phyloP scores from a whole-genome alignment of 2,797 vertebrate genomes.

The Strix occidentalis region DNA sequence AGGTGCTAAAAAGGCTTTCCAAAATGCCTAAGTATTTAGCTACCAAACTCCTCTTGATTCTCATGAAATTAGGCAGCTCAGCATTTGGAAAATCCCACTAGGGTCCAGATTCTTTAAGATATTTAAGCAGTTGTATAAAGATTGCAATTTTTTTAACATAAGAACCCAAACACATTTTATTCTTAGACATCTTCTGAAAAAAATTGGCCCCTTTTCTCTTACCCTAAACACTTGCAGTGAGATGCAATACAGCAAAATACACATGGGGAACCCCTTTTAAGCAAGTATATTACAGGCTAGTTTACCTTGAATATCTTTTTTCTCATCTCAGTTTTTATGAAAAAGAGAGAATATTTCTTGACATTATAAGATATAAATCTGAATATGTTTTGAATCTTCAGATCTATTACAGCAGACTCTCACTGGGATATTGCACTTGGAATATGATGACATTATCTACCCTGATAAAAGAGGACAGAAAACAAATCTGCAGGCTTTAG shows the following conservation, averaged over 20 bases:
- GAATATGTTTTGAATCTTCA: neutral
- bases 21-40: neutral
- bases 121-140: neutral
- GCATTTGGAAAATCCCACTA: neutral
- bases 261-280: neutral
- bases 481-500: neutral
- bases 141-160: neutral
- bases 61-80: neutral
- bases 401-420: neutral
- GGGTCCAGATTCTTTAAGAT: neutral
- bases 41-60: neutral
- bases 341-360: neutral
- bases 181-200: neutral
- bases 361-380: neutral
- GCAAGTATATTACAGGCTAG: neutral
- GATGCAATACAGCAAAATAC: neutral
- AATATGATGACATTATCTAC: neutral
- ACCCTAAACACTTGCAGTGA: neutral
- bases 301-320: neutral
- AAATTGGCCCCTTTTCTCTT: neutral
- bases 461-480: neutral
- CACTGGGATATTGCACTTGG: neutral
- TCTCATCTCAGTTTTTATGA: neutral
- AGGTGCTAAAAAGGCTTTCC: neutral
- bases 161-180: neutral